These are phyloP conservation scores for Phoenicopterus ruber DNA, from an alignment of 2,113 vertebrate genomes.

Conservation along the genomic window DNA sequence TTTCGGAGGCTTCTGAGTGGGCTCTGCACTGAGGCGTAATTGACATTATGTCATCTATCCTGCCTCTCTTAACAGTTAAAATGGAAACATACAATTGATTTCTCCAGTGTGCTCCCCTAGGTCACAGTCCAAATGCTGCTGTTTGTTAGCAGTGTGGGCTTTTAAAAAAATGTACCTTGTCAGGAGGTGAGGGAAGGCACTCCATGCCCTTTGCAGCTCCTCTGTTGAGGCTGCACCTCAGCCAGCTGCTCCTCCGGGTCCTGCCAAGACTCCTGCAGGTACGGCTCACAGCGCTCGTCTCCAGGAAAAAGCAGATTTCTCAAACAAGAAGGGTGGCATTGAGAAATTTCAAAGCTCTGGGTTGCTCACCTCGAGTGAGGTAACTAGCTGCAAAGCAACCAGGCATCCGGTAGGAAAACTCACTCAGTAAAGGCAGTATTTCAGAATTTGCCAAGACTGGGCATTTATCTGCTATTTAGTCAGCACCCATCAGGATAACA, in stretches of 20 bases:
- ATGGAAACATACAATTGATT: rapidly evolving
- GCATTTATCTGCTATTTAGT: background rate
- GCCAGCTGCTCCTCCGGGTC: background rate
- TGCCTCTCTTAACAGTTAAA: background rate
- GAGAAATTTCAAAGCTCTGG: background rate
- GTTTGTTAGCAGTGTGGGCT: background rate
- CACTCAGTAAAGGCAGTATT: background rate
- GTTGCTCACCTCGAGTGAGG: background rate
- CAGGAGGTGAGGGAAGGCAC: background rate
- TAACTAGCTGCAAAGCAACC: background rate
- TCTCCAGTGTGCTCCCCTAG: background rate
- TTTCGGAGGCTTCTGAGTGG: background rate
- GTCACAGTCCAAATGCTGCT: rapidly evolving
- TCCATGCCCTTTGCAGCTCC: background rate
- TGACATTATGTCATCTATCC: background rate
- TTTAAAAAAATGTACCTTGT: background rate
- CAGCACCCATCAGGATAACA: background rate
- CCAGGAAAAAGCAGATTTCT: background rate
- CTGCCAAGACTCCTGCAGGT: rapidly evolving
- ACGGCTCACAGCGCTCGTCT: background rate
- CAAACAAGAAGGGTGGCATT: background rate
- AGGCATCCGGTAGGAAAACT: background rate
- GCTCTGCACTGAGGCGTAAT: background rate
- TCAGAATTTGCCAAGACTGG: background rate
- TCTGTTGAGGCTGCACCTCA: background rate